Evolutionary conservation across 1,140 invertebrate species (phyloP), one percentile per base, ranked within the genome.

Genomic region (Artemia franciscana): DNA sequence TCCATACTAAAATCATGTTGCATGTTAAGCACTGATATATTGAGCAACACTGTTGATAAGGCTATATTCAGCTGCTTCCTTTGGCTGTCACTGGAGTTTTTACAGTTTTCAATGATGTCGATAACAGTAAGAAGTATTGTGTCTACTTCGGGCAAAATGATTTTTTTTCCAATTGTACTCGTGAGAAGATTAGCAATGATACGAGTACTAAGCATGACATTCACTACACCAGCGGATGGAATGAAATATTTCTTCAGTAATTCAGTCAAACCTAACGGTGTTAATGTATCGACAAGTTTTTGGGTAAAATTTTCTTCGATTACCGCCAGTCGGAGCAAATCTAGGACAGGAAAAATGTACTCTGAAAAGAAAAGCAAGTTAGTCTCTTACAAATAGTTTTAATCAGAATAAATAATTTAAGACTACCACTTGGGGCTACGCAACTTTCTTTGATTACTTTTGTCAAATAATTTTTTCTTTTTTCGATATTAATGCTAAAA

Each of bases 331-430:
- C 91, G 78, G 2, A 86, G 75, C 18, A 93, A 73, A 73, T 95
- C 91, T 25, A 95, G 73, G 5, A 83, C 84, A 1, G 91, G 91
- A 73, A 93, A 93, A 1, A 91, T 72, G 64, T 81, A 79, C 68
- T 88, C 83, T 80, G 74, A 65, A 79, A 78, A 66, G 67, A 66
- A 65, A 66, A 59, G 26, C 61, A 28, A 5, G 3, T 15, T n/a
- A n/a, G n/a, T n/a, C n/a, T n/a, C n/a, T n/a, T n/a, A n/a, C n/a
- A n/a, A n/a, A n/a, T n/a, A n/a, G n/a, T n/a, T n/a, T n/a, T n/a
- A n/a, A n/a, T n/a, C n/a, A n/a, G n/a, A n/a, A n/a, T n/a, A n/a
- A n/a, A n/a, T n/a, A n/a, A n/a, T n/a, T n/a, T n/a, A n/a, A n/a
- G n/a, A n/a, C n/a, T n/a, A n/a, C n/a, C n/a, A n/a, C n/a, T n/a